Base-by-base conservation (phyloP, 2,888 invertebrate genomes). In the Drepana falcataria region DNA sequence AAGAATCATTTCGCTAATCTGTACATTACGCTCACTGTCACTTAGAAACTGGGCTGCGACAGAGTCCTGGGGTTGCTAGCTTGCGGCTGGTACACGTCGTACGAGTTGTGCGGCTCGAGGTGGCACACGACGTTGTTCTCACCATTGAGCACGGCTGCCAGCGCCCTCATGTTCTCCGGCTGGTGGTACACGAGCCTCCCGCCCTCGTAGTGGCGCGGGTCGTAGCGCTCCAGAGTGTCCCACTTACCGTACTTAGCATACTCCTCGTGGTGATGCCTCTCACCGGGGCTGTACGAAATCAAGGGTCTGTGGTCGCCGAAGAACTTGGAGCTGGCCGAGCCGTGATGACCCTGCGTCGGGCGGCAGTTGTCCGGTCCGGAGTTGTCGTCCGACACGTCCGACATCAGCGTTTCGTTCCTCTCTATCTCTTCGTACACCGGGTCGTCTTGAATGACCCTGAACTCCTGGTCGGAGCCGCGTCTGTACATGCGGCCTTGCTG, bases 81-180 rank as follows among this genome's bases (percentile, higher is more conserved):
- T 56, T 88, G 90, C 1, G 88, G 87, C 60, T 86, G 89, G 68
- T 91, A 91, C 0, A 83, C 89, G 64, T 91, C 91, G 63, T 91
- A 91, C 0, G 90, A 83, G 59, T 92, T 93, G 60, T 93, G 94
- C 47, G 96, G 96, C 80, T 96, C 96, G 71, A 96, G 84, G 78
- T 96, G 96, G 83, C 96, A 96, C 56, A 96, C 95, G 57, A 97
- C 96, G 59, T 96, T 96, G 73, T 94, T 94, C 73, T 95, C 95
- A 49, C 96, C 96, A 77, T 96, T 96, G 54, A 96, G 89, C 59
- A 96, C 96, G 9, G 96, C 96, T 37, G 96, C 95, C 62, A 93
- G 67, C 5, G 93, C 93, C 60, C 93, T 83, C 82, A 93, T 92
- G 57, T 92, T 91, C 41, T 89, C 90, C 0, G 93, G 93, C 64